These are phyloP conservation scores for Tragulus kanchil DNA, from an alignment of 2,113 vertebrate genomes.

Conservation along the genomic window DNA sequence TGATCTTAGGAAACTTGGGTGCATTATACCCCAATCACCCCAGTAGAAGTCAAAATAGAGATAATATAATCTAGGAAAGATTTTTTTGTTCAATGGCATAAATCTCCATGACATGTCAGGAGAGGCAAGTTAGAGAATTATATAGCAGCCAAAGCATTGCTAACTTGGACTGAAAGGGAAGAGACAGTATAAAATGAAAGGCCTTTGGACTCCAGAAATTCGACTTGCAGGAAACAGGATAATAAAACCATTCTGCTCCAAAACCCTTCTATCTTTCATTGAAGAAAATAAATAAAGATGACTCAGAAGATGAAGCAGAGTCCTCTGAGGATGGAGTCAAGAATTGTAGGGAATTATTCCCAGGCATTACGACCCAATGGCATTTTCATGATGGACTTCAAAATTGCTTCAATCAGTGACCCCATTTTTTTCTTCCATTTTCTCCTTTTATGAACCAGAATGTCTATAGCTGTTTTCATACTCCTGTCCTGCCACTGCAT, in stretches of 20 bases:
- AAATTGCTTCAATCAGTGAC: neutral
- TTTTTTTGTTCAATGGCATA: neutral
- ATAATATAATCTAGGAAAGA: neutral
- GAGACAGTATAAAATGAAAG: neutral
- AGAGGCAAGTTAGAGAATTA: neutral
- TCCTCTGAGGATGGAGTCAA: neutral
- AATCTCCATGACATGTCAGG: neutral
- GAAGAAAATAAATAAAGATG: neutral
- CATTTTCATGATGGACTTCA: neutral
- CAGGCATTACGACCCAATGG: neutral
- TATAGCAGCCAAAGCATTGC: neutral
- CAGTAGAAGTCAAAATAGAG: neutral
- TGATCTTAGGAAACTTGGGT: neutral
- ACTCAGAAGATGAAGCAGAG: neutral
- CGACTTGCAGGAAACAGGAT: neutral
- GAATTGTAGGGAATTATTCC: neutral
- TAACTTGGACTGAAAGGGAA: neutral
- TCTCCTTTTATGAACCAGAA: neutral
- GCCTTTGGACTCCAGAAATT: neutral
- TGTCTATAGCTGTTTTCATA: neutral
- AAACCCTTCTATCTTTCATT: neutral
- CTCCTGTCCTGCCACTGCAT: neutral
- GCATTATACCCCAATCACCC: neutral
- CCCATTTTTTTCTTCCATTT: neutral
- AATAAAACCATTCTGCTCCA: neutral